Percentiles rank a stretch among this genome's conserved stretches.
These are phyloP conservation scores for Pandion haliaetus DNA, from an alignment of 2,113 vertebrate species.

Conservation along the genomic window DNA sequence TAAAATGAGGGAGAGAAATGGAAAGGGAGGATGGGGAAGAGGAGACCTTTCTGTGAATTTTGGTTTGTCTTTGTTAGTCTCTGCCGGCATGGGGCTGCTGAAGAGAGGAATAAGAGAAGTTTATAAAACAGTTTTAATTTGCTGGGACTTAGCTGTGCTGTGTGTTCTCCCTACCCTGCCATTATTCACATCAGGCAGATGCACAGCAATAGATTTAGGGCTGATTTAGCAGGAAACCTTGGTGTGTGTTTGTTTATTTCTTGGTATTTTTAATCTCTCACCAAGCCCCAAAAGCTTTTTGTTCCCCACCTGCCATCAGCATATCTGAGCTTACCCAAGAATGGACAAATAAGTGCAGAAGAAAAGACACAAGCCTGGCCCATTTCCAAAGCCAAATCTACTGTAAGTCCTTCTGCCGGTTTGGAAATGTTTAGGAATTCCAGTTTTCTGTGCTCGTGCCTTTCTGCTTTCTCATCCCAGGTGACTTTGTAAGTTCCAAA, in stretches of 20 bases:
- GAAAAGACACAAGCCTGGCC: not conserved
- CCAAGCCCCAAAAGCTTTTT: not conserved
- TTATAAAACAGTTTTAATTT: not conserved
- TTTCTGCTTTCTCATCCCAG: not conserved
- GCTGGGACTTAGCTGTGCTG: not conserved
- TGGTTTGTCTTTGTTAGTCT: constrained; percentile 10
- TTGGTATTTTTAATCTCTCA: not conserved
- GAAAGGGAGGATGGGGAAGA: not conserved
- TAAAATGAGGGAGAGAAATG: not conserved
- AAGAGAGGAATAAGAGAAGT: not conserved
- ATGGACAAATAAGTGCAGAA: not conserved
- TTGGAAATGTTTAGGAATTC: not conserved
- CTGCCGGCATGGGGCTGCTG: not conserved
- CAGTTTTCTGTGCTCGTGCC: not conserved
- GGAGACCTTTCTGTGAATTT: not conserved
- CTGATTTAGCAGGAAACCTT: not conserved
- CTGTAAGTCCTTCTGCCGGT: not conserved
- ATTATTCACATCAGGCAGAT: not conserved
- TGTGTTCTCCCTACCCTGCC: accelerated
- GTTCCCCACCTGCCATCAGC: accelerated
- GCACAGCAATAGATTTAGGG: not conserved
- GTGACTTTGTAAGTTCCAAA: not conserved
- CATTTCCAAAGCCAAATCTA: not conserved
- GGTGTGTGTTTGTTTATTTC: not conserved
- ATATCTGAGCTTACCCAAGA: not conserved